phyloP scores from a whole-genome alignment of 2,113 vertebrate genomes.

The Bostrychus sinensis region DNA sequence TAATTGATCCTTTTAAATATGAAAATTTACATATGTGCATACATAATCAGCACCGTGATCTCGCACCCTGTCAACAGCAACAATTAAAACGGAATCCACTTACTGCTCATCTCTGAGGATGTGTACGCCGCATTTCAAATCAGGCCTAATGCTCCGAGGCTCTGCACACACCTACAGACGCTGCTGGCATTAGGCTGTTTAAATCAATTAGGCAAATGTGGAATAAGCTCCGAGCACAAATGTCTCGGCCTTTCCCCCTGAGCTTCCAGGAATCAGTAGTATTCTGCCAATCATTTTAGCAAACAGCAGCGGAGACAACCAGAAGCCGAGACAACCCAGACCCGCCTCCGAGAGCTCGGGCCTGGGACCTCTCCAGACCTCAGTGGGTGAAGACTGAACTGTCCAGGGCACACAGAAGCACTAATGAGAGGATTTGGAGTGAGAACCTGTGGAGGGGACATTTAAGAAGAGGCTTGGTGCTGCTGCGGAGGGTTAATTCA shows the following conservation, averaged over 20 bases:
- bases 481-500: no score
- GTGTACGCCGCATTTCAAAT: slow-evolving; percentile 77
- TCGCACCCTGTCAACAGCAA: slow-evolving; percentile 75
- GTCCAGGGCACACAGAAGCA: no score
- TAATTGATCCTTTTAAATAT: slow-evolving; percentile 83
- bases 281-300: slow-evolving; percentile 66
- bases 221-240: slow-evolving; percentile 71
- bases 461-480: no score
- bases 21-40: slow-evolving; percentile 84
- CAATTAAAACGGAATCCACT: slow-evolving; percentile 78
- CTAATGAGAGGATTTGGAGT: no score
- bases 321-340: no score
- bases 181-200: slow-evolving; percentile 74
- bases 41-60: slow-evolving; percentile 78
- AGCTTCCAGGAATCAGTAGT: slow-evolving; percentile 56
- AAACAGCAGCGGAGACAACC: slow-evolving; percentile 16
- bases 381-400: no score
- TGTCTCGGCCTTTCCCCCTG: slow-evolving; percentile 66
- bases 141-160: slow-evolving; percentile 66
- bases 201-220: slow-evolving; percentile 83
- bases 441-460: no score
- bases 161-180: slow-evolving; percentile 71
- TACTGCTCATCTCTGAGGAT: slow-evolving; percentile 64
- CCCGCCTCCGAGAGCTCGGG: slow-evolving; percentile 27
- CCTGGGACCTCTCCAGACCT: background rate